Evolutionary conservation across 1,140 invertebrate species (phyloP).

Genomic region (Platyscapa corneri): DNA sequence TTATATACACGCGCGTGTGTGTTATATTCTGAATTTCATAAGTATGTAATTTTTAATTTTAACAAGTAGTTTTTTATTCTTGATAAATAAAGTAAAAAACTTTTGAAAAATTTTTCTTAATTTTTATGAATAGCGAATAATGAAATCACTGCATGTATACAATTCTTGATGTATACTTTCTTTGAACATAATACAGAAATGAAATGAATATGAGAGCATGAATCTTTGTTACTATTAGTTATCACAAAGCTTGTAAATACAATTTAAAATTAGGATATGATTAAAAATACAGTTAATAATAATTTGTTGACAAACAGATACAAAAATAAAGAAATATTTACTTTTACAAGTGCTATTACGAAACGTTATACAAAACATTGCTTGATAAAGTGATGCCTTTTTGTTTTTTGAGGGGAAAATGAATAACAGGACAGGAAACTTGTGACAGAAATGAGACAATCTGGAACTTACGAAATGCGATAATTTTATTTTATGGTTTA

Average conservation of each 20-base stretch:
- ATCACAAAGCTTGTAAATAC: slow-evolving; percentile 28
- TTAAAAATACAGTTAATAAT: background rate
- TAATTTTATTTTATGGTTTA: background rate
- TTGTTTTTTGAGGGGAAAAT: slow-evolving; percentile 3
- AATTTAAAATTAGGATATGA: slow-evolving; percentile 15
- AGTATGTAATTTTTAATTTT: slow-evolving; percentile 4
- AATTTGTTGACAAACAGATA: slow-evolving; percentile 24
- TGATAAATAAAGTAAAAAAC: background rate
- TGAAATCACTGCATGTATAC: background rate
- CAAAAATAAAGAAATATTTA: slow-evolving; percentile 1
- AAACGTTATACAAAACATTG: slow-evolving; percentile 10
- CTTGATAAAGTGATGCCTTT: slow-evolving; percentile 28
- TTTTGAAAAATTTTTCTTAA: background rate
- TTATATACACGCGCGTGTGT: background rate
- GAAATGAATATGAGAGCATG: slow-evolving; percentile 1
- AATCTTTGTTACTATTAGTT: slow-evolving; percentile 9
- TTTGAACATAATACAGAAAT: slow-evolving; percentile 5
- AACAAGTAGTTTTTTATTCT: background rate
- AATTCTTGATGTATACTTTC: slow-evolving; percentile 3
- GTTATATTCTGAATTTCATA: background rate
- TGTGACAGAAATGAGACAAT: background rate
- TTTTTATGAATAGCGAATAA: background rate
- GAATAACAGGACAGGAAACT: background rate
- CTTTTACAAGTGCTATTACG: slow-evolving; percentile 8
- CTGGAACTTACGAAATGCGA: background rate